These are phyloP conservation scores for Scaptomyza caliginosa DNA, from an alignment of 2,888 invertebrate genomes.

Conservation along the genomic window DNA sequence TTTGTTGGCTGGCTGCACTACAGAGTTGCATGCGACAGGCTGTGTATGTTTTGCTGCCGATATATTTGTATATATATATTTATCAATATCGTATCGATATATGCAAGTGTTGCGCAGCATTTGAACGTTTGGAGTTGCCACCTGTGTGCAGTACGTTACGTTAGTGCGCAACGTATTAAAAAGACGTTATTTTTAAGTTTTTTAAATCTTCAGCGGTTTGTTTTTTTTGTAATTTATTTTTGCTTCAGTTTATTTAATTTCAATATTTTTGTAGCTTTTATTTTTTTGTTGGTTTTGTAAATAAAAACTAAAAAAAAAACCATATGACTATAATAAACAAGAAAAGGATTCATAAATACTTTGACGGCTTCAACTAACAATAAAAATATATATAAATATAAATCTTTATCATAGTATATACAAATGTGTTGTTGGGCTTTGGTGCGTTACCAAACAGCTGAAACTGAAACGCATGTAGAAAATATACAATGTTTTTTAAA, in stretches of 20 bases:
- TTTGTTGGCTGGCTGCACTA: conserved; percentile 51
- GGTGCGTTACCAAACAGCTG: conserved; percentile 14
- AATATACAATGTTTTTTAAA: conserved; percentile 16
- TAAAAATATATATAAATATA: conserved; percentile 39
- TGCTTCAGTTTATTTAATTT: conserved; percentile 28
- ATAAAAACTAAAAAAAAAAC: conserved; percentile 20
- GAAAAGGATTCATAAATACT: conserved; percentile 45
- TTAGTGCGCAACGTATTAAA: background rate
- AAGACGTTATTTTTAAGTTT: background rate
- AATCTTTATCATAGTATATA: conserved; percentile 10
- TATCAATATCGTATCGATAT: conserved; percentile 19
- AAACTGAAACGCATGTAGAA: conserved; percentile 33
- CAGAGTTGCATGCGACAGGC: conserved; percentile 37
- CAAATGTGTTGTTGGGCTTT: background rate
- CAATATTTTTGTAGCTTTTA: conserved; percentile 20
- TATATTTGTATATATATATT: conserved; percentile 2
- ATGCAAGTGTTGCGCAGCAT: conserved; percentile 3
- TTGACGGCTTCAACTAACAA: conserved; percentile 51
- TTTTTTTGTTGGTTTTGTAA: conserved; percentile 35
- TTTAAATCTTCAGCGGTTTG: conserved; percentile 22
- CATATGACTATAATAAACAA: conserved; percentile 28
- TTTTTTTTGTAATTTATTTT: conserved; percentile 33
- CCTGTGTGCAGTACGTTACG: background rate
- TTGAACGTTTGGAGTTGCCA: conserved; percentile 22
- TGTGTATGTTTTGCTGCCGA: conserved; percentile 1